phyloP scores from a whole-genome alignment of 2,888 invertebrate genomes.

The Monopis laevigella region DNA sequence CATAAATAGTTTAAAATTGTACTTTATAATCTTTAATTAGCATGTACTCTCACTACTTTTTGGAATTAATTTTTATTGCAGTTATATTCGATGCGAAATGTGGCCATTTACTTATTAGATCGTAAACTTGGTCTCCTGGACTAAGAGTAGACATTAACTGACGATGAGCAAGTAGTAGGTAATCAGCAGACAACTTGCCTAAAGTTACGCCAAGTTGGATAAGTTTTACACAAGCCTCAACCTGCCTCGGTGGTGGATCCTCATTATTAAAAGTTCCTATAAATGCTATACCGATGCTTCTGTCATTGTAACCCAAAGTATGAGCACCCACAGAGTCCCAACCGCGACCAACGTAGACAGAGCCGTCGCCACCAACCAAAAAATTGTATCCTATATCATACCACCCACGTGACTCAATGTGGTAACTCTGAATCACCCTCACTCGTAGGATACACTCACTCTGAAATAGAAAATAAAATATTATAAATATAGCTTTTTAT shows the following conservation, averaged over 20 bases:
- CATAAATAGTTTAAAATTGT: too few species aligned
- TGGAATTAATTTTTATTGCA: too few species aligned
- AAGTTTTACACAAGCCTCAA: conserved; percentile 70
- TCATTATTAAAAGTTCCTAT: conserved; percentile 74
- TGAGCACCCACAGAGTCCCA: conserved; percentile 81
- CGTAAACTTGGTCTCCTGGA: conserved; percentile 72
- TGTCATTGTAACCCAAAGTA: conserved; percentile 71
- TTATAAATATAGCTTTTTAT: too few species aligned
- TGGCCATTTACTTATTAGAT: conserved; percentile 74
- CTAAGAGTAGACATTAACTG: conserved; percentile 74
- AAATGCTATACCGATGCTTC: conserved; percentile 76
- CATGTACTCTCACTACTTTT: too few species aligned
- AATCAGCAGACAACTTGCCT: conserved; percentile 70
- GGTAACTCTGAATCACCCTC: conserved; percentile 72
- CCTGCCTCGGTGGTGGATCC: conserved; percentile 57
- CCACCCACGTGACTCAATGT: conserved; percentile 72
- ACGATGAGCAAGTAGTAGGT: conserved; percentile 74
- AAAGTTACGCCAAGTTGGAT: conserved; percentile 69
- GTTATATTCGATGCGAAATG: conserved; percentile 63
- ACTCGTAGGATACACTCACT: conserved; percentile 69
- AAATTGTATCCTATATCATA: conserved; percentile 82
- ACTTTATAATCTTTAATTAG: too few species aligned
- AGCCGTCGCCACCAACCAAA: conserved; percentile 81
- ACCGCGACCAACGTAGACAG: conserved; percentile 77
- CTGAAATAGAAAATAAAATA: conserved; percentile 38